A percentile compares a stretch with the other conserved stretches of the same genome.
Conservation (phyloP, 2,888 invertebrate genomes). For the Toxonevra muliebris region DNA sequence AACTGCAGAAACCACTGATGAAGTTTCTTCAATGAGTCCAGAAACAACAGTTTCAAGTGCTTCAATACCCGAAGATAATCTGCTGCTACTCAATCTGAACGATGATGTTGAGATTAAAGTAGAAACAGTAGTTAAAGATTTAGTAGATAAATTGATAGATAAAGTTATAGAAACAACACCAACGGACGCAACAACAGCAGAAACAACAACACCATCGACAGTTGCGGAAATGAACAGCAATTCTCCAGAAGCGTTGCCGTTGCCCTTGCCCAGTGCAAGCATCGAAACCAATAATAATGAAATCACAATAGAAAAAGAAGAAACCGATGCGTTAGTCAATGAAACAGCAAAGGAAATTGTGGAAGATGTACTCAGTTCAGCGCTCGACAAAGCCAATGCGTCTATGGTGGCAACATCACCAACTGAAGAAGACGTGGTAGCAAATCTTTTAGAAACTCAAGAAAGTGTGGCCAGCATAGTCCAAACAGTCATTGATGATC, state of each 20-base stretch:
- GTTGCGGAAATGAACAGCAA: too few species aligned
- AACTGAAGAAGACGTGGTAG: not conserved
- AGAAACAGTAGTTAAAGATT: constrained; percentile 54
- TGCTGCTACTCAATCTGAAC: constrained; percentile 34
- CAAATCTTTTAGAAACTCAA: not conserved
- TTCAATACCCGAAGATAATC: constrained; percentile 43
- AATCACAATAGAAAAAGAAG: constrained; percentile 1
- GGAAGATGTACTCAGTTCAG: constrained; percentile 53
- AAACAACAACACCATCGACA: too few species aligned
- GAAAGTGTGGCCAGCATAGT: constrained; percentile 50
- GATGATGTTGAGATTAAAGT: constrained; percentile 42
- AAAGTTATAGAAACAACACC: constrained; percentile 53
- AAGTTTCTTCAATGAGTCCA: constrained; percentile 47
- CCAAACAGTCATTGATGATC: constrained; percentile 49
- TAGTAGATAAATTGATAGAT: constrained; percentile 62
- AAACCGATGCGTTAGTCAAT: constrained; percentile 37
- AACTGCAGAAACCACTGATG: constrained; percentile 48
- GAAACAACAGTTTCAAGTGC: constrained; percentile 45
- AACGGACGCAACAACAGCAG: constrained; percentile 38
- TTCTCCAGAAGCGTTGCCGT: not conserved
- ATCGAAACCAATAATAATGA: constrained; percentile 52
- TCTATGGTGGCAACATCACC: constrained; percentile 1
- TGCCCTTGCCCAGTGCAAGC: constrained; percentile 16
- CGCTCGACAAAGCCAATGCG: constrained; percentile 44
- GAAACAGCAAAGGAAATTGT: constrained; percentile 51